These are phyloP conservation scores for Aramus guarauna DNA, from an alignment of 2,113 vertebrate genomes.

Conservation along the genomic window DNA sequence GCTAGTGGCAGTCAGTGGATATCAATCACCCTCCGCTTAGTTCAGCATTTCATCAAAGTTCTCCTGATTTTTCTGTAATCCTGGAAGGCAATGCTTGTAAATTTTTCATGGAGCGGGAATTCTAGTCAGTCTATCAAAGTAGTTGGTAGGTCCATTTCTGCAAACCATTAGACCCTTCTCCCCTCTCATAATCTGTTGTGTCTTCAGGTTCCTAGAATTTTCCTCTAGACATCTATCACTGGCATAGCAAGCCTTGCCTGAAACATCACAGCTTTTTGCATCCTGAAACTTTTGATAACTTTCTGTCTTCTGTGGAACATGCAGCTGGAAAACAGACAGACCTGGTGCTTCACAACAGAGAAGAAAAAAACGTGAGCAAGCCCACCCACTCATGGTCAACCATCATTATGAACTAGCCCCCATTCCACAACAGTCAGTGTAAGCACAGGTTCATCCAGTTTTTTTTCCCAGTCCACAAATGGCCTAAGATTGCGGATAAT, in stretches of 20 bases:
- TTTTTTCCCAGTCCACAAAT: not conserved
- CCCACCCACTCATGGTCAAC: fast-evolving
- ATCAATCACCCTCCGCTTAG: not conserved
- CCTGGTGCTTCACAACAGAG: not conserved
- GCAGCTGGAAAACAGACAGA: not conserved
- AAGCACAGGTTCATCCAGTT: not conserved
- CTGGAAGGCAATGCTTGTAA: not conserved
- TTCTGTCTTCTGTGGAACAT: not conserved
- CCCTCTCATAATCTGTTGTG: not conserved
- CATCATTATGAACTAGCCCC: too few species aligned
- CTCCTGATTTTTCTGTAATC: not conserved
- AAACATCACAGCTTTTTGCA: not conserved
- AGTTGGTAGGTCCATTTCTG: not conserved
- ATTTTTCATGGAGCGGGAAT: not conserved
- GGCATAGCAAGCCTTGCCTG: not conserved
- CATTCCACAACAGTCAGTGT: fast-evolving
- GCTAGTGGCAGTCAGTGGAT: not conserved
- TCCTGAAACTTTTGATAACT: not conserved
- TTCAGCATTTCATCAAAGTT: slow-evolving; percentile 2
- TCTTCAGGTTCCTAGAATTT: not conserved
- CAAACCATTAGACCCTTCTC: not conserved
- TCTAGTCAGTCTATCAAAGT: not conserved
- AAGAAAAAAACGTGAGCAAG: fast-evolving
- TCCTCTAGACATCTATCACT: not conserved
- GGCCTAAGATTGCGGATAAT: not conserved